Percentiles rank a stretch among this genome's conserved stretches.
These are phyloP conservation scores for Umimayanthus chanpuru DNA, from an alignment of 92 coral and sea anemone genomes.

Conservation along the genomic window DNA sequence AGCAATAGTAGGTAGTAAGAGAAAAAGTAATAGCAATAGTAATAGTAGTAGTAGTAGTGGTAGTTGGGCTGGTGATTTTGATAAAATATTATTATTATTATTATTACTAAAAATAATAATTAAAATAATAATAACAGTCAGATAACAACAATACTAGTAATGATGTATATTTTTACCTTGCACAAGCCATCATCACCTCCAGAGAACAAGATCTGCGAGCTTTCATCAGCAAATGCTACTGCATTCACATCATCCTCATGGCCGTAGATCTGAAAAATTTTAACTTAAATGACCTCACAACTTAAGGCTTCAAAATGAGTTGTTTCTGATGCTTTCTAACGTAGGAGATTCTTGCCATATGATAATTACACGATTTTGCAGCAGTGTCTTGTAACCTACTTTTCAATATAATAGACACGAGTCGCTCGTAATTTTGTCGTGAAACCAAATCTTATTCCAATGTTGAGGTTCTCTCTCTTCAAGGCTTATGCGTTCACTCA, in stretches of 20 bases:
- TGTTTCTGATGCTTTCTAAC: neutral
- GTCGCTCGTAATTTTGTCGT: too few relatives aligned
- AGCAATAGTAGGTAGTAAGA: too few relatives aligned
- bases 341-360: neutral
- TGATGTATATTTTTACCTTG: conserved; percentile 63
- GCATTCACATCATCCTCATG: conserved; percentile 85
- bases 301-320: neutral
- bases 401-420: too few relatives aligned
- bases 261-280: conserved; percentile 61
- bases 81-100: too few relatives aligned
- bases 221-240: conserved; percentile 87
- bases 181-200: conserved; percentile 96
- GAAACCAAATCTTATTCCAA: too few relatives aligned
- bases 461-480: too few relatives aligned
- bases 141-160: neutral
- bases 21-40: too few relatives aligned
- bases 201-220: conserved; percentile 88
- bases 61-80: too few relatives aligned
- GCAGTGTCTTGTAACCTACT: neutral
- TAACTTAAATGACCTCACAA: neutral
- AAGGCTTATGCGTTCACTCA: too few relatives aligned
- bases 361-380: neutral
- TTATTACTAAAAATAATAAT: too few relatives aligned
- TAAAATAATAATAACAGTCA: too few relatives aligned
- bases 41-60: too few relatives aligned